A percentile compares a stretch with the other conserved stretches of the same genome.
These are phyloP conservation scores for Zoanthus sociatus DNA, from an alignment of 92 coral and sea anemone genomes.

Conservation along the genomic window DNA sequence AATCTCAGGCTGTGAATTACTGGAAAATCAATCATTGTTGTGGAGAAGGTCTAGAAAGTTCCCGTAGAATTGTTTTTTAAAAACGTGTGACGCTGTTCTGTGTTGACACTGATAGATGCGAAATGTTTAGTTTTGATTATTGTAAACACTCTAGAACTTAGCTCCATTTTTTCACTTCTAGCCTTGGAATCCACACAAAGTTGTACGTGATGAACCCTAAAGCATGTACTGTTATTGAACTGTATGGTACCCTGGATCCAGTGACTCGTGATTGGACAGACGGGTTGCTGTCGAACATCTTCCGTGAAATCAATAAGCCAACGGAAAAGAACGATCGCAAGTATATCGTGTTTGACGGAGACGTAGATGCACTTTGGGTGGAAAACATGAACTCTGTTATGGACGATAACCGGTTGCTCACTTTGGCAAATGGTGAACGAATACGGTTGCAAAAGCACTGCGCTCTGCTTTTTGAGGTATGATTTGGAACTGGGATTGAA, in stretches of 20 bases:
- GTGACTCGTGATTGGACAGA: conserved; percentile 99
- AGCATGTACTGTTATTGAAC: conserved; percentile 96
- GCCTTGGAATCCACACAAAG: conserved; percentile 95
- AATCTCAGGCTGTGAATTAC: no score
- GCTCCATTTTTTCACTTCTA: conserved; percentile 5
- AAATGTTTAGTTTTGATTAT: no score
- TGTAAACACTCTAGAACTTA: no score
- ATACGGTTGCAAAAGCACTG: conserved; percentile 98
- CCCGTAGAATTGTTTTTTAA: no score
- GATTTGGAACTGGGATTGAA: neutral
- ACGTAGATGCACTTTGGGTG: conserved; percentile 99
- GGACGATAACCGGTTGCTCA: conserved; percentile 97
- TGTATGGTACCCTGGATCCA: conserved; percentile 97
- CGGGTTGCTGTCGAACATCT: conserved; percentile 93
- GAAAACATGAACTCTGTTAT: conserved; percentile 99
- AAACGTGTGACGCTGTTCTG: no score
- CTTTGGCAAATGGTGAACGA: conserved; percentile 98
- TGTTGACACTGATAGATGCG: no score
- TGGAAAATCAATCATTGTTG: no score
- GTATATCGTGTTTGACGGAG: conserved; percentile 98
- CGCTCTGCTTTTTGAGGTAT: conserved; percentile 96
- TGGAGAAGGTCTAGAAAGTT: no score
- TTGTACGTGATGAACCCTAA: conserved; percentile 94
- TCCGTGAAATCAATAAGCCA: conserved; percentile 99
- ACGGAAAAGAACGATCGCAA: conserved; percentile 99